These are phyloP conservation scores for Brachyhypopomus occidentalis DNA, from an alignment of 2,113 vertebrate species.

Conservation along the genomic window DNA sequence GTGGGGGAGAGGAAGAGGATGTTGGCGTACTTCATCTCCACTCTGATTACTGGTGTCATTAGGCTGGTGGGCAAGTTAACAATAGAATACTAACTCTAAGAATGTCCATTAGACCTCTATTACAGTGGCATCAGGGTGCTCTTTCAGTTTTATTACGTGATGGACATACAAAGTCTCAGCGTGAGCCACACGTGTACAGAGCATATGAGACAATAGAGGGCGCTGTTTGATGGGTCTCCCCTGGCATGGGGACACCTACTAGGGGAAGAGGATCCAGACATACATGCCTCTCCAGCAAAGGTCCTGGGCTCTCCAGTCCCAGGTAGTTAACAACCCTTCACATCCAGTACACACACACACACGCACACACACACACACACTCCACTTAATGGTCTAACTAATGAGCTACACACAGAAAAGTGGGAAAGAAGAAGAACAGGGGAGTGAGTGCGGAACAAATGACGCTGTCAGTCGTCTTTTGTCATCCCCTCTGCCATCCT, in stretches of 20 bases:
- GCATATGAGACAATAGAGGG: neutral
- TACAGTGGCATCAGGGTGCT: neutral
- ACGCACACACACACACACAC: slow-evolving; percentile 32
- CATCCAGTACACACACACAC: slow-evolving; percentile 47
- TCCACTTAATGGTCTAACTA: slow-evolving; percentile 41
- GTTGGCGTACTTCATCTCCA: slow-evolving; percentile 41
- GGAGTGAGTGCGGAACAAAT: slow-evolving; percentile 47
- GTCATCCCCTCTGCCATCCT: slow-evolving; percentile 48
- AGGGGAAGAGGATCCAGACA: slow-evolving; percentile 21
- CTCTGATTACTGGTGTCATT: slow-evolving; percentile 53
- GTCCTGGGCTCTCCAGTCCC: slow-evolving; percentile 33
- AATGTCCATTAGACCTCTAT: neutral
- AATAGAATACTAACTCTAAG: neutral
- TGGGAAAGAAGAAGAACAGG: slow-evolving; percentile 42
- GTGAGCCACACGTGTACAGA: neutral
- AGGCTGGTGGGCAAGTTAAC: neutral
- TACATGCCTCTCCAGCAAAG: too few relatives aligned
- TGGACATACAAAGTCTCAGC: neutral
- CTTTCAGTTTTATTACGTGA: neutral
- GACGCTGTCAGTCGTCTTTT: slow-evolving; percentile 53
- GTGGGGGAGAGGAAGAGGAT: slow-evolving; percentile 33
- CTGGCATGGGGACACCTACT: neutral
- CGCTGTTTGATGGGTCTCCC: neutral
- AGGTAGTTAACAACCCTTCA: slow-evolving; percentile 60
- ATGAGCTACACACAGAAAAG: slow-evolving; percentile 41